Base-by-base conservation (phyloP, 2,888 invertebrate species). In the Polydrusus cervinus region DNA sequence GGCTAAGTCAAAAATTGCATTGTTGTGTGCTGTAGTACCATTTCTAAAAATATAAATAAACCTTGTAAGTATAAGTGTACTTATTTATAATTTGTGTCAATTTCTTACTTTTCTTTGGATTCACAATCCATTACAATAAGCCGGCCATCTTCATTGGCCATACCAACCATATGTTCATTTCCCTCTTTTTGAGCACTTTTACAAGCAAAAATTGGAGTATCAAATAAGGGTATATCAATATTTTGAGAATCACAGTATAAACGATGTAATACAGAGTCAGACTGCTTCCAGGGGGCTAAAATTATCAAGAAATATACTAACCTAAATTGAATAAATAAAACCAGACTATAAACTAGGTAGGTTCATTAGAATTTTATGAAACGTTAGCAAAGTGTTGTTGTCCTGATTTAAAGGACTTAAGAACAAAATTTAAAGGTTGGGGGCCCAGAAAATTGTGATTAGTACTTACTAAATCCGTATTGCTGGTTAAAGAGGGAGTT, bases 1-100 rank as follows among this genome's bases (percentile, higher is more conserved):
- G 0, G 94, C 93, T 67, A 97, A 85, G 86, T 97, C 97, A 85
- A 97, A 97, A 40, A 97, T 93, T 0, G 97, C 97, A 89, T 97
- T 97, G 82, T 90, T 91, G 86, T 97, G 97, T 74, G 89, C 90
- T 81, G 88, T 82, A 94, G 95, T 79, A 85, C 89, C 87, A 86
- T 81, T 78, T 75, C 84, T 79, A 30, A 34, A 78, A 25, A 78
- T 47, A 10, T 65, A 14, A n/a, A 16, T n/a, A 11, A 43, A 62
- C 40, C 38, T 0, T 18, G 60, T 25, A 30, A 16, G 6, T 3
- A 10, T 34, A 60, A 62, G 25, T 25, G 7, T 43, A 30, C n/a
- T 49, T 18, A 25, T 49, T 49, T 49, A 47, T 20, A 65, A 34
- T 6, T 25, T 25, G 25, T 25, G 38, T 11, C 9, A 25, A 13